Conservation (phyloP, 2,888 invertebrate species). For the Syrista parreyssii region DNA sequence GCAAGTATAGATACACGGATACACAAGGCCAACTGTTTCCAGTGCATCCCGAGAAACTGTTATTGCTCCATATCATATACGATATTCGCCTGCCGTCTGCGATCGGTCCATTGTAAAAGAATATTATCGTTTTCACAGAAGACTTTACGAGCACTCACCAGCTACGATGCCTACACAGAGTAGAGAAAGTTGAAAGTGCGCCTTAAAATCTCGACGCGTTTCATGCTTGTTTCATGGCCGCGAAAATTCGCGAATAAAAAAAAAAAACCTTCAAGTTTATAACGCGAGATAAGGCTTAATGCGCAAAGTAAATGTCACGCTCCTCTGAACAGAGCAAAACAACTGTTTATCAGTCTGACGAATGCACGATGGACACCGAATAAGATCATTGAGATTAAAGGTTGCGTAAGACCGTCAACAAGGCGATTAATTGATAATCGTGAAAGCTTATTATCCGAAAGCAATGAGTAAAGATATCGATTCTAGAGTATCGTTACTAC, state of each 20-base stretch:
- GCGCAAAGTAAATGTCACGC: background rate
- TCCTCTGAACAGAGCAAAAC: background rate
- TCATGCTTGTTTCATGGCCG: background rate
- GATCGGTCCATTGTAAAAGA: background rate
- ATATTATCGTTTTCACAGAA: background rate
- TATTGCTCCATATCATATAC: background rate
- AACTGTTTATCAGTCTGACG: background rate
- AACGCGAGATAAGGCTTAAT: background rate
- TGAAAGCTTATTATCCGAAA: background rate
- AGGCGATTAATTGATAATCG: background rate
- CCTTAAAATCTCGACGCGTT: background rate
- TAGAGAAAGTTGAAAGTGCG: background rate
- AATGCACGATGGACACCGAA: background rate
- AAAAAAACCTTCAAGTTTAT: background rate
- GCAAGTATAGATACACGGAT: background rate
- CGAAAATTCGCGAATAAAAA: background rate
- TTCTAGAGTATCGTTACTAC: background rate
- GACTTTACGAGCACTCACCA: background rate
- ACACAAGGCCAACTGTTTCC: background rate
- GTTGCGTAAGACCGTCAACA: background rate
- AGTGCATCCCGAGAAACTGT: background rate
- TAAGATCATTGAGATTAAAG: background rate
- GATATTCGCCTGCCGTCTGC: background rate
- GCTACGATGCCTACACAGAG: background rate
- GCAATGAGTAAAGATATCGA: background rate